Evolutionary conservation across 2,888 invertebrate genomes (phyloP).

Genomic region (Strigamia crassipes): DNA sequence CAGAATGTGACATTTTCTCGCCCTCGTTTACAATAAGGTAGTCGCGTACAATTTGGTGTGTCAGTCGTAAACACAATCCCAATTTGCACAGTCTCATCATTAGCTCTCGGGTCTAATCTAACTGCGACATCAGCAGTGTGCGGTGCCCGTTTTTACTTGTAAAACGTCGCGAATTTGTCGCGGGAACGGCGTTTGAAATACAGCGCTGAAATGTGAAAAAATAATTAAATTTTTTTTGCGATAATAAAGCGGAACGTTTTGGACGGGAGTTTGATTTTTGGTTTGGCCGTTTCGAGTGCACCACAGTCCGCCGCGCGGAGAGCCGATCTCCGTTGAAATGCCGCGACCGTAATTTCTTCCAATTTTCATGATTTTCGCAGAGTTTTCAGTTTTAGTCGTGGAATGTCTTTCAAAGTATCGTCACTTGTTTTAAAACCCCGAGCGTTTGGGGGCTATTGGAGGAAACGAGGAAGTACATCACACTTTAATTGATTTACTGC

Average conservation of each 20-base stretch:
- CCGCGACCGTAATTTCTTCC: no score
- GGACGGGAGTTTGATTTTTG: no score
- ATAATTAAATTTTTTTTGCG: no score
- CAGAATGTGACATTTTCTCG: not conserved
- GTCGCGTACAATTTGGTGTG: not conserved
- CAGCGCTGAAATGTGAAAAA: no score
- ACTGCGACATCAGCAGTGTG: not conserved
- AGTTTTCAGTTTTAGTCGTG: no score
- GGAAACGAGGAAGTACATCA: not conserved
- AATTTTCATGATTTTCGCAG: no score
- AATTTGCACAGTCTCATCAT: not conserved
- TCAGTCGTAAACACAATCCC: not conserved
- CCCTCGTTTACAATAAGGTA: not conserved
- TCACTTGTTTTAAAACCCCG: no score
- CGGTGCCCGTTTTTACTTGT: not conserved
- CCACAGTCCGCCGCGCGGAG: no score
- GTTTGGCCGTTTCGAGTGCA: no score
- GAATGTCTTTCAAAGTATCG: no score
- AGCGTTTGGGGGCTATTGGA: not conserved
- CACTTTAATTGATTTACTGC: conserved; percentile 35
- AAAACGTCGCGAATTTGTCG: not conserved
- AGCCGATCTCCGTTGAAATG: no score
- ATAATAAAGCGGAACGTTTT: no score
- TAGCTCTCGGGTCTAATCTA: not conserved
- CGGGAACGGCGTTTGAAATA: not conserved